Evolutionary conservation across 2,888 invertebrate genomes (phyloP).

Genomic region (Endotricha flammealis): DNA sequence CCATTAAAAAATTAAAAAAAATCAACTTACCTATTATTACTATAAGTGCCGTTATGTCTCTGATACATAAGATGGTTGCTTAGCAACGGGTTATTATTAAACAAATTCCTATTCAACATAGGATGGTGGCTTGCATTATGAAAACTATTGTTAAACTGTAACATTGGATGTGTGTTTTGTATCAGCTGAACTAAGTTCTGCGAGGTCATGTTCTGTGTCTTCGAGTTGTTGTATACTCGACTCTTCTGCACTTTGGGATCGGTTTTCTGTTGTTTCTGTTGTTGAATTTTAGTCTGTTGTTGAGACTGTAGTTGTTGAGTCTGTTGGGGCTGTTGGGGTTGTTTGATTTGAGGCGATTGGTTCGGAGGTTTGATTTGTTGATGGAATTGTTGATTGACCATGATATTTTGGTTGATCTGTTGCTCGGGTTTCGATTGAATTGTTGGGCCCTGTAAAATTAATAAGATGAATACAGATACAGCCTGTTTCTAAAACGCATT

Average conservation of each 20-base stretch:
- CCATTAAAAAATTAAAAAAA: conserved; percentile 3
- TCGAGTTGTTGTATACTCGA: conserved; percentile 51
- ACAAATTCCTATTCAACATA: conserved; percentile 47
- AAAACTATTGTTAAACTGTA: conserved; percentile 55
- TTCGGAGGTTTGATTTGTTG: conserved; percentile 15
- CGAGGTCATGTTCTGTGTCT: conserved; percentile 40
- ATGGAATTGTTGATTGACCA: conserved; percentile 9
- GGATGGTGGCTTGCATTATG: conserved; percentile 69
- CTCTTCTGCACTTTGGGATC: conserved; percentile 46
- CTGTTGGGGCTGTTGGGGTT: conserved; percentile 1
- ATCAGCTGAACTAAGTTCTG: conserved; percentile 65
- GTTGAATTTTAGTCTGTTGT: conserved; percentile 20
- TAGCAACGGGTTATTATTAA: conserved; percentile 36
- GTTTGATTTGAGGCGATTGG: conserved; percentile 35
- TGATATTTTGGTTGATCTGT: conserved; percentile 25
- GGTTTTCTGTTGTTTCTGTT: conserved; percentile 19
- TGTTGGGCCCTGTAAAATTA: conserved; percentile 46
- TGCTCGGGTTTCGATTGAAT: conserved; percentile 39
- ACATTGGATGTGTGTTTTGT: conserved; percentile 68
- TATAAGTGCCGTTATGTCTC: conserved; percentile 47
- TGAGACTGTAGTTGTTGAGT: conserved; percentile 7
- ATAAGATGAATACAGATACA: no score
- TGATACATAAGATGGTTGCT: conserved; percentile 43
- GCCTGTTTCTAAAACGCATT: no score
- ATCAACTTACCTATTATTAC: conserved; percentile 33